Conservation (phyloP, 2,888 invertebrate genomes). For the Pyrochroa serraticornis region DNA sequence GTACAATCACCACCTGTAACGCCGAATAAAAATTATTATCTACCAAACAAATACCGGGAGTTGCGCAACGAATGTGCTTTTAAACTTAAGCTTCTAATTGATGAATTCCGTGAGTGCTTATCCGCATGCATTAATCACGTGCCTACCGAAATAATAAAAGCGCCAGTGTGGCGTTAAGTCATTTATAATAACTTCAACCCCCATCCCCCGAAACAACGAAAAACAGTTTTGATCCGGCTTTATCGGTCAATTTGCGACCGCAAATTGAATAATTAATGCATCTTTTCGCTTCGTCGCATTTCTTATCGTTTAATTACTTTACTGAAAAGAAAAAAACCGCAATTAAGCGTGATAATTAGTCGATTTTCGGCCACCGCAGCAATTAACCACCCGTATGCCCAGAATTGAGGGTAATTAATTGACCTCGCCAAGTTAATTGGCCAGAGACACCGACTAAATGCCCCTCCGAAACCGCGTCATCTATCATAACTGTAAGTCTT, state of each 20-base stretch:
- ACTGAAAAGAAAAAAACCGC: neutral
- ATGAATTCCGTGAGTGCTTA: conserved; percentile 23
- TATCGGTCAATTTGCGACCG: neutral
- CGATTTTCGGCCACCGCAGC: neutral
- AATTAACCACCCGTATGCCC: conserved; percentile 1
- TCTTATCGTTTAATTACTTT: too few species aligned
- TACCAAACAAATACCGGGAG: neutral
- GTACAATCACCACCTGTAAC: neutral
- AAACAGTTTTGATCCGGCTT: neutral
- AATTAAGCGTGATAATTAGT: conserved; percentile 2
- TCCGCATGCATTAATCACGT: conserved; percentile 20
- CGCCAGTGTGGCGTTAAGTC: conserved; percentile 16
- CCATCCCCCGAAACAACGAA: too few species aligned
- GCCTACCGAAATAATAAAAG: conserved; percentile 13
- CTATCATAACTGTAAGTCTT: neutral
- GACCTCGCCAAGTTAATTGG: conserved; percentile 9
- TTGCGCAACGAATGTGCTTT: conserved; percentile 9
- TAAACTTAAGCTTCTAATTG: conserved; percentile 16
- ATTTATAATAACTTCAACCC: conserved; percentile 19
- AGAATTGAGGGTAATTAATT: conserved; percentile 20
- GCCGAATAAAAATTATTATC: conserved; percentile 1
- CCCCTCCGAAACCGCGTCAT: neutral
- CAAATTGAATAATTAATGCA: conserved; percentile 1
- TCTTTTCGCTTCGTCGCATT: too few species aligned
- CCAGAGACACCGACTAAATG: conserved; percentile 3